Percentiles rank a stretch among this genome's conserved stretches.
These are phyloP conservation scores for Mohoua ochrocephala DNA, from an alignment of 2,113 vertebrate genomes.

Conservation along the genomic window DNA sequence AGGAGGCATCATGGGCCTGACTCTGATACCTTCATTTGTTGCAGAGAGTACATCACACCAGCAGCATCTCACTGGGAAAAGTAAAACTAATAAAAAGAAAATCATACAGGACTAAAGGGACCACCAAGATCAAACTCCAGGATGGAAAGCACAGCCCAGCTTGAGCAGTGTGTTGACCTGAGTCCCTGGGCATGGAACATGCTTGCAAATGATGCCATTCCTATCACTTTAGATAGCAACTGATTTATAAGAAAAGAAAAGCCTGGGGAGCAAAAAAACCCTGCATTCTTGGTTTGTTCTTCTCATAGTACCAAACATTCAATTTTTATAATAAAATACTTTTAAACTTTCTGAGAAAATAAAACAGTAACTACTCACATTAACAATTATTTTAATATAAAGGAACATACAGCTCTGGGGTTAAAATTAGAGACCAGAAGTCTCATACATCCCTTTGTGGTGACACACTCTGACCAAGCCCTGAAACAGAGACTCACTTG, in stretches of 20 bases:
- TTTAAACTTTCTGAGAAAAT: neutral
- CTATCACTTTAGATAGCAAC: accelerated
- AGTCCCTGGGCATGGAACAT: accelerated
- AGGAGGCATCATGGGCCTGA: neutral
- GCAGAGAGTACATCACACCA: neutral
- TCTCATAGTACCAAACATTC: neutral
- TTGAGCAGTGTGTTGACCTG: neutral
- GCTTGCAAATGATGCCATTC: accelerated
- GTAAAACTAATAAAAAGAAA: neutral
- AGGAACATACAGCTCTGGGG: neutral
- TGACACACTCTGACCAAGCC: neutral
- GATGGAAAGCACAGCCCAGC: neutral
- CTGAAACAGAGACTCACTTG: neutral
- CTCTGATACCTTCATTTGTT: neutral
- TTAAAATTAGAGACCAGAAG: neutral
- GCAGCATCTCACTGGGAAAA: neutral
- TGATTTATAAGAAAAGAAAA: neutral
- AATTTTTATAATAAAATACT: neutral
- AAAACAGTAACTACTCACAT: neutral
- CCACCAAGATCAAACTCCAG: neutral
- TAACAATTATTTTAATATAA: neutral
- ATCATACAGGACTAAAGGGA: neutral
- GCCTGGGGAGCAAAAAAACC: neutral
- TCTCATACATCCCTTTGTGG: neutral
- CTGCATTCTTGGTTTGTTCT: neutral